These are phyloP conservation scores for Apocrypta bakeri DNA, from an alignment of 1,140 invertebrate genomes.

Conservation along the genomic window DNA sequence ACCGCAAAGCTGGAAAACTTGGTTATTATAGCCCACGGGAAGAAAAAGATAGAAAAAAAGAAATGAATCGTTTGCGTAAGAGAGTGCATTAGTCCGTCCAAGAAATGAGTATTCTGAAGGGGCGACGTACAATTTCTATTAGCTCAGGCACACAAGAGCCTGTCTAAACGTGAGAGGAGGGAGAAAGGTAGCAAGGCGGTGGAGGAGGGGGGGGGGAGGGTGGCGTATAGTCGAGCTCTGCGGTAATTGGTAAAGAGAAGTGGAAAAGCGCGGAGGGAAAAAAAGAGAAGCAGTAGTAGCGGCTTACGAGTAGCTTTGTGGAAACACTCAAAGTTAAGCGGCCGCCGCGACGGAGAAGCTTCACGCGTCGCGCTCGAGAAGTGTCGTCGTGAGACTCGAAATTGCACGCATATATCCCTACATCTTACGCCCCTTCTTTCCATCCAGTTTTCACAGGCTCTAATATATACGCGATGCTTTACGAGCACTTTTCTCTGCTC, in stretches of 20 bases:
- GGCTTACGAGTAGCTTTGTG: conserved; percentile 32
- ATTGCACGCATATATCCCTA: not conserved
- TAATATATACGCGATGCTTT: not conserved
- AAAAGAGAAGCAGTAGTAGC: not conserved
- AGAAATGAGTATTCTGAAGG: too few species aligned
- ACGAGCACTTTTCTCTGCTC: not conserved
- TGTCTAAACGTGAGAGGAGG: too few species aligned
- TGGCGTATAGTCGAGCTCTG: not conserved
- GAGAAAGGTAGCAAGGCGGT: too few species aligned
- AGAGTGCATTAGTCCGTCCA: too few species aligned
- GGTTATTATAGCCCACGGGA: too few species aligned
- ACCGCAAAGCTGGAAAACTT: too few species aligned
- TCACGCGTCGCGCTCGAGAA: conserved; percentile 2
- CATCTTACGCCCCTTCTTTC: not conserved
- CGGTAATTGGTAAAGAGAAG: not conserved
- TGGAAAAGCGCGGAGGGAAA: not conserved
- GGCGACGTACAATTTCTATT: not conserved
- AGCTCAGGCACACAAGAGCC: not conserved
- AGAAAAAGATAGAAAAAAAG: too few species aligned
- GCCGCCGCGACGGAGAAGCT: not conserved
- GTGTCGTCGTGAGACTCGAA: conserved; percentile 33
- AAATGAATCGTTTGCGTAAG: too few species aligned
- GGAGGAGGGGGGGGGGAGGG: too few species aligned
- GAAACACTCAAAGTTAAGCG: conserved; percentile 30
- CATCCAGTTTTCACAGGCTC: not conserved